Evolutionary conservation across 1,140 invertebrate genomes (phyloP), one percentile per base, ranked within the genome.

Genomic region (Portunus trituberculatus): DNA sequence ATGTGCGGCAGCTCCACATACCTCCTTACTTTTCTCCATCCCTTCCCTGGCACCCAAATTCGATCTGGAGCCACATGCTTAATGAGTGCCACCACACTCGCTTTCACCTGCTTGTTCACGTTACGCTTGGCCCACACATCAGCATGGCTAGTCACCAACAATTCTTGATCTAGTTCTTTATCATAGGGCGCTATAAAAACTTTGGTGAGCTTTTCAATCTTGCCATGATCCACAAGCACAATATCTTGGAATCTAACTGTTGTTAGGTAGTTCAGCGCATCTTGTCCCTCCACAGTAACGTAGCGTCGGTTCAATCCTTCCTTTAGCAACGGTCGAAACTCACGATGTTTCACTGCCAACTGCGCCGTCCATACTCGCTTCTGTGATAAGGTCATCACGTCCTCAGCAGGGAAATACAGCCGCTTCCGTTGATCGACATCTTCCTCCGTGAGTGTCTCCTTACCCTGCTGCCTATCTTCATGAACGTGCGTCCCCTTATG

Each of bases 331-430:
- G 32, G 84, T 31, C 84, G 84, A 20, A 87, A 87, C 84, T 87
- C 84, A 31, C 84, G 84, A 45, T 87, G 84, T 20, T 87, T 87
- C 29, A 87, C 84, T 31, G 84, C n/a, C n/a, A n/a, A n/a, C n/a
- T n/a, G n/a, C n/a, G n/a, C n/a, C n/a, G n/a, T n/a, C n/a, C n/a
- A n/a, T n/a, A n/a, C n/a, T n/a, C n/a, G n/a, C n/a, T n/a, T n/a
- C n/a, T n/a, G n/a, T n/a, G n/a, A n/a, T n/a, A n/a, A n/a, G n/a
- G n/a, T n/a, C n/a, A n/a, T n/a, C n/a, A n/a, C n/a, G n/a, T n/a
- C n/a, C n/a, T n/a, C 59, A 76, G 59, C 20, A 25, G 59, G 59
- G 20, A 76, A 76, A 25, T 76, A 76, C 59, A 76, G 59, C 4
- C 59, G 59, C 59, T 76, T 76, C 59, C 59, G 7, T 20, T 76